Base-by-base conservation (phyloP, 2,888 invertebrate genomes). In the Parochlus steinenii region DNA sequence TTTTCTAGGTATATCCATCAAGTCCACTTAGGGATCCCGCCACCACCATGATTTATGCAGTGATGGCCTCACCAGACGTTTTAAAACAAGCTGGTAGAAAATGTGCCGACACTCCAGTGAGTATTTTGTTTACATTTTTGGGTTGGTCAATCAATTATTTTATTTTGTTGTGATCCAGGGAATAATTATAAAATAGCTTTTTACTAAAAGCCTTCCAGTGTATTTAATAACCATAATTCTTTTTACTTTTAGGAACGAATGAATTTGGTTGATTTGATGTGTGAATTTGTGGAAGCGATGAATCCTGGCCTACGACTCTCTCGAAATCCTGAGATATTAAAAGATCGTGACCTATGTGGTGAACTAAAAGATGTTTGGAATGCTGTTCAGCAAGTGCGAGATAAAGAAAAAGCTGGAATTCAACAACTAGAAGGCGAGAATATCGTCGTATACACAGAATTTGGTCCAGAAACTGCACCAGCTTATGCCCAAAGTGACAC, bases 291-390 rank as follows among this genome's bases (percentile, higher is more conserved):
- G 22, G 77, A 77, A 51, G 69, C 71, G 11, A 74, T 74, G 73
- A 77, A 77, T 48, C 67, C 70, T 4, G 74, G 72, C 1, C 55
- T 77, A 20, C 53, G 63, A 41, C 60, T 77, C 42, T 30, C 8
- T 37, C 59, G 58, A 41, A 56, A 56, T 46, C 69, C 72, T 3
- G 51, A 67, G 10, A 71, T 77, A 42, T 50, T 77, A 19, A 70
- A 69, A 46, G 75, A 77, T 47, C 60, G 74, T 16, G 77, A 77
- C 50, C 61, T 77, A 40, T 71, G 74, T 0, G 78, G 77, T 0
- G 77, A 77, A 50, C 54, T 77, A 15, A 77, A 77, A 49, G 76
- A 77, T 49, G 72, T 77, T 2, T 77, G 77, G 77, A 68, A 71
- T 12, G 72, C 73, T 1, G 74, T 77, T 3, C 74, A 76, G 45